Percentiles rank a stretch among this genome's conserved stretches.
Evolutionary conservation across 53 echinoderm and acorn worm genomes (phyloP).

Genomic region (Apostichopus leukothele): DNA sequence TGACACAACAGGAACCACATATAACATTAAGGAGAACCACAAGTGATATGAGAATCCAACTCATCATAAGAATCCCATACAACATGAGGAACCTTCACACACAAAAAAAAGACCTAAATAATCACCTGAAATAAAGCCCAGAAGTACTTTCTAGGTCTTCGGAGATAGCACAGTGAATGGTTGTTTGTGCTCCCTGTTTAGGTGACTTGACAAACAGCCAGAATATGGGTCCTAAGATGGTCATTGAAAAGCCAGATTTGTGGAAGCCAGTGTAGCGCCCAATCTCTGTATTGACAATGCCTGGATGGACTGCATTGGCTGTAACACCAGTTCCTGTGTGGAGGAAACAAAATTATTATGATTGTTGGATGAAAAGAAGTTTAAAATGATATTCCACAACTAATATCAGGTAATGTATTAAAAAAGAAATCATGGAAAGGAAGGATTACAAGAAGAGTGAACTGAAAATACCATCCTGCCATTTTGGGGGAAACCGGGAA

Average conservation of each 20-base stretch:
- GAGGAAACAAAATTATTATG: not conserved
- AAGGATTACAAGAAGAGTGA: no score
- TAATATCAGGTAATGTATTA: no score
- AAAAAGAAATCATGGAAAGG: no score
- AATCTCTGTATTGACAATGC: constrained; percentile 82
- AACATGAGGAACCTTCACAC: no score
- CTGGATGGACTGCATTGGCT: constrained; percentile 87
- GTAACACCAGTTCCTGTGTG: constrained; percentile 78
- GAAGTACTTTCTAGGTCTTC: constrained; percentile 68
- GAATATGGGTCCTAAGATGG: constrained; percentile 78
- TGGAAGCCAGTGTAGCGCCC: constrained; percentile 84
- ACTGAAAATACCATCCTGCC: no score
- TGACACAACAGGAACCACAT: no score
- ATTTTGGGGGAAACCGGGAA: no score
- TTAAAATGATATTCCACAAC: not conserved
- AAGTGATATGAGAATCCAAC: no score
- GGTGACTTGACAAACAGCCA: constrained; percentile 90
- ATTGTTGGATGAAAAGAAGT: not conserved
- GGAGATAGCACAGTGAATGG: constrained; percentile 82
- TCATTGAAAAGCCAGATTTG: constrained; percentile 77
- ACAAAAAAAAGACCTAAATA: not conserved
- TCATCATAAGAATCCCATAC: no score
- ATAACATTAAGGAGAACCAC: no score
- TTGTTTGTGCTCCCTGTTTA: constrained; percentile 86
- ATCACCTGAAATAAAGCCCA: constrained; percentile 87